Percentiles rank a stretch among this genome's conserved stretches.
Conservation (phyloP, 1,140 invertebrate species). For the Drosophila carrolli region DNA sequence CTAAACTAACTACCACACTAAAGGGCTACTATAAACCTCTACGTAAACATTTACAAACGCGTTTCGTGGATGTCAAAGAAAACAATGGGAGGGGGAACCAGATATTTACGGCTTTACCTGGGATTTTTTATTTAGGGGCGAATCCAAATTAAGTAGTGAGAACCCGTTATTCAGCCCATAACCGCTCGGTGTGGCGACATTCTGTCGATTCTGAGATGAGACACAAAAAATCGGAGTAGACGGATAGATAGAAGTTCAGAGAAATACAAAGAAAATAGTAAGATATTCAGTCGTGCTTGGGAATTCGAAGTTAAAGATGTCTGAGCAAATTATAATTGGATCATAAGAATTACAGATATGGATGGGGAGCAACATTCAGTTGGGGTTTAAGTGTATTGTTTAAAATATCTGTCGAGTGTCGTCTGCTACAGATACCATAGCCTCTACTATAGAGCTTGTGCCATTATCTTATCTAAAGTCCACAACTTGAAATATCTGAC, state of each 20-base stretch:
- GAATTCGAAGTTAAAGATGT: conserved; percentile 7
- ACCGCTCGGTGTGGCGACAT: conserved; percentile 85
- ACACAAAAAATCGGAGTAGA: conserved; percentile 27
- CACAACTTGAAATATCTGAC: conserved; percentile 12
- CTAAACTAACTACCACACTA: conserved; percentile 17
- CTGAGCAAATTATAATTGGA: conserved; percentile 7
- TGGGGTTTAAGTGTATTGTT: background rate
- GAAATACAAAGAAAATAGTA: conserved; percentile 26
- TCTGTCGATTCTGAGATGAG: conserved; percentile 86
- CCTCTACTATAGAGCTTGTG: background rate
- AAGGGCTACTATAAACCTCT: conserved; percentile 11
- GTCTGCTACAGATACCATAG: conserved; percentile 1
- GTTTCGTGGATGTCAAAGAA: background rate
- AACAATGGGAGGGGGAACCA: conserved; percentile 14
- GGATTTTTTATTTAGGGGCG: conserved; percentile 85
- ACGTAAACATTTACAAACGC: conserved; percentile 12
- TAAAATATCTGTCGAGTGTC: background rate
- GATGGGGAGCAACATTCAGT: too few relatives aligned
- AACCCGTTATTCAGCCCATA: conserved; percentile 85
- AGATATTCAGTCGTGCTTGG: conserved; percentile 10
- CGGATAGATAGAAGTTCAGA: conserved; percentile 25
- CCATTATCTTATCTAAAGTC: conserved; percentile 48
- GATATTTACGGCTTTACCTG: conserved; percentile 70
- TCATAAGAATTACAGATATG: conserved; percentile 9
- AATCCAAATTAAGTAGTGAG: conserved; percentile 86